Percentiles rank a stretch among this genome's conserved stretches.
These are phyloP conservation scores for Pectinophora gossypiella DNA, from an alignment of 1,140 invertebrate genomes.

Conservation along the genomic window DNA sequence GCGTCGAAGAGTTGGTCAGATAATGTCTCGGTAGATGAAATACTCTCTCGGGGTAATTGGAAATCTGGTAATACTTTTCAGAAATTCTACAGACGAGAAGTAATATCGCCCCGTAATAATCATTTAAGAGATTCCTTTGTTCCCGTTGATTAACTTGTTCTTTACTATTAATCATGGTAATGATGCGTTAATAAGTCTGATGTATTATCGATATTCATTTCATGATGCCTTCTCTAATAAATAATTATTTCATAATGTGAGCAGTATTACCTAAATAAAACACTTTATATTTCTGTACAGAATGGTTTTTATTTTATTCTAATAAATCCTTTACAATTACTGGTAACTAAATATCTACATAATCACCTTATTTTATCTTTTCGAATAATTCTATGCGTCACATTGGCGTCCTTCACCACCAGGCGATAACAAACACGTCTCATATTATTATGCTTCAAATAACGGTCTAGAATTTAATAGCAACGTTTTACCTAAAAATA, in stretches of 20 bases:
- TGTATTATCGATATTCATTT: too few relatives aligned
- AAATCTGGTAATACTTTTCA: conserved; percentile 1
- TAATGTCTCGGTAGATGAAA: conserved; percentile 3
- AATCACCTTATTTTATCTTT: background rate
- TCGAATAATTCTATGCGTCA: background rate
- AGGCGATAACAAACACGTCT: conserved; percentile 2
- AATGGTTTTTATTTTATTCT: too few relatives aligned
- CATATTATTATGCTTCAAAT: background rate
- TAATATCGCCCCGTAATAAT: background rate
- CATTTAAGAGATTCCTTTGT: background rate
- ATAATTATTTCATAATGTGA: too few relatives aligned
- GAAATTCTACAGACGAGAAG: conserved; percentile 4
- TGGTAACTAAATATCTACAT: background rate
- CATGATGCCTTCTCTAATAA: too few relatives aligned
- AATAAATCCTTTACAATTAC: background rate
- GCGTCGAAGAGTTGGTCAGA: conserved; percentile 5
- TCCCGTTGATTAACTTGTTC: too few relatives aligned
- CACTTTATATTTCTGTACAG: background rate
- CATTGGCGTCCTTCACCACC: conserved; percentile 4
- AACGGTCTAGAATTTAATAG: conserved; percentile 4
- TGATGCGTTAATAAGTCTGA: too few relatives aligned
- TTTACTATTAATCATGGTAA: too few relatives aligned
- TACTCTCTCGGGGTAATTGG: conserved; percentile 2
- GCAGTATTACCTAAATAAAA: background rate
- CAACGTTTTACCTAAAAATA: conserved; percentile 12